phyloP scores from a whole-genome alignment of 2,797 vertebrate species.

The Propithecus perrieri region DNA sequence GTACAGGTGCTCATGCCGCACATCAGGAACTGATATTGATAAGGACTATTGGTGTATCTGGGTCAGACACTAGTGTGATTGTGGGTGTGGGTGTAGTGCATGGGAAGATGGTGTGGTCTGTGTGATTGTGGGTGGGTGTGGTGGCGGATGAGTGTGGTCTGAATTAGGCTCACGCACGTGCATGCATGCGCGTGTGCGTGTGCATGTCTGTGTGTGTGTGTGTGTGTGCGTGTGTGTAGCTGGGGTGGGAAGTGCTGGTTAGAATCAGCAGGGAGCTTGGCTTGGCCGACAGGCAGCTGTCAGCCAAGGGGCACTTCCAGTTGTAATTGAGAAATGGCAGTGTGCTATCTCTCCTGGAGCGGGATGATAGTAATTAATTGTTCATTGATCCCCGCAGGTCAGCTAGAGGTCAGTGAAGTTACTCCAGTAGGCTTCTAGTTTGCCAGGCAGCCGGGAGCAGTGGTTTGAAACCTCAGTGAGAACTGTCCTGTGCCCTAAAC shows the following conservation, averaged over 20 bases:
- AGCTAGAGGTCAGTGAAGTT: conserved; percentile 74
- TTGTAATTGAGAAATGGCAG: conserved; percentile 84
- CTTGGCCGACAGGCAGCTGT: conserved; percentile 79
- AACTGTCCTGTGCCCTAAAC: conserved; percentile 67
- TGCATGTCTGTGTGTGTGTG: neutral
- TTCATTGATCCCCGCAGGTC: conserved; percentile 84
- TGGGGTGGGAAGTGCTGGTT: neutral
- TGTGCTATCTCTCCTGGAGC: conserved; percentile 74
- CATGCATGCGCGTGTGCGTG: fast-evolving
- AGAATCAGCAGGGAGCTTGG: conserved; percentile 32
- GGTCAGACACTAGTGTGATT: neutral
- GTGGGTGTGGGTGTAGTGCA: neutral
- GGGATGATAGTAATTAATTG: conserved; percentile 87
- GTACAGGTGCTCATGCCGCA: fast-evolving
- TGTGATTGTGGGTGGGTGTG: neutral
- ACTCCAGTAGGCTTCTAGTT: conserved; percentile 61
- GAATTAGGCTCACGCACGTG: neutral
- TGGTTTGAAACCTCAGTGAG: conserved; percentile 51
- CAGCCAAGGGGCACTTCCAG: conserved; percentile 77
- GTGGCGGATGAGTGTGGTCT: neutral
- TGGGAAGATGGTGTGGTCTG: neutral
- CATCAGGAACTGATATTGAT: neutral
- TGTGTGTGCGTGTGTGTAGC: neutral
- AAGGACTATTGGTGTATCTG: neutral
- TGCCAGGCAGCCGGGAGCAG: conserved; percentile 41